Conservation (phyloP, 2,888 invertebrate genomes). For the Cerastis leucographa region DNA sequence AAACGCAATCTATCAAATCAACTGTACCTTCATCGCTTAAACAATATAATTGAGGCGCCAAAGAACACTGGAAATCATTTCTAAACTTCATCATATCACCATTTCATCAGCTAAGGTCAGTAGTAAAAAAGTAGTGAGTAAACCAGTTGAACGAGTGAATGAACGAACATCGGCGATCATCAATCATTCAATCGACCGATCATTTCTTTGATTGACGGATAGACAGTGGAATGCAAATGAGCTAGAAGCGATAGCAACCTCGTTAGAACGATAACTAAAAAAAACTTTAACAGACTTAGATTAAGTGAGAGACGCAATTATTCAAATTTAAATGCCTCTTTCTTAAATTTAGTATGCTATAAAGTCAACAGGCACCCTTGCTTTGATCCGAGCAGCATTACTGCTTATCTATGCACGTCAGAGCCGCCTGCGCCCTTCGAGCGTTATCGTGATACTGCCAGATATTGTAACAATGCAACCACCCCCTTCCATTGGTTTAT, state of each 20-base stretch:
- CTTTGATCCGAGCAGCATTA: conserved; percentile 80
- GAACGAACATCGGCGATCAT: conserved; percentile 80
- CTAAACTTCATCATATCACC: conserved; percentile 51
- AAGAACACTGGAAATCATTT: conserved; percentile 58
- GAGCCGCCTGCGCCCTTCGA: conserved; percentile 85
- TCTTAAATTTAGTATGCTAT: conserved; percentile 78
- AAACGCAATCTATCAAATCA: conserved; percentile 40
- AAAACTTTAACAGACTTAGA: conserved; percentile 58
- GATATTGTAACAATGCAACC: conserved; percentile 86
- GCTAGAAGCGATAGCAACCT: conserved; percentile 71
- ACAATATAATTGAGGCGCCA: conserved; percentile 55
- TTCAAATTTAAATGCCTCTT: conserved; percentile 77
- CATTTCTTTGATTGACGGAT: conserved; percentile 87
- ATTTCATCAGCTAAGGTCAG: conserved; percentile 61
- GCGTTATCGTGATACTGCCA: conserved; percentile 86
- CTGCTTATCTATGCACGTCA: conserved; percentile 84
- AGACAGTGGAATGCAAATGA: conserved; percentile 88
- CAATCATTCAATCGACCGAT: conserved; percentile 84
- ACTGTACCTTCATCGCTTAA: conserved; percentile 43
- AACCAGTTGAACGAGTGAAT: conserved; percentile 72
- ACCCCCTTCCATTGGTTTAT: conserved; percentile 80
- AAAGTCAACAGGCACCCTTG: conserved; percentile 82
- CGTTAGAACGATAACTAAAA: conserved; percentile 58
- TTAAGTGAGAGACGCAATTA: conserved; percentile 72
- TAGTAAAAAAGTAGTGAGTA: conserved; percentile 59